A percentile compares a stretch with the other conserved stretches of the same genome.
These are phyloP conservation scores for Xiphias gladius DNA, from an alignment of 2,113 vertebrate species.

Conservation along the genomic window DNA sequence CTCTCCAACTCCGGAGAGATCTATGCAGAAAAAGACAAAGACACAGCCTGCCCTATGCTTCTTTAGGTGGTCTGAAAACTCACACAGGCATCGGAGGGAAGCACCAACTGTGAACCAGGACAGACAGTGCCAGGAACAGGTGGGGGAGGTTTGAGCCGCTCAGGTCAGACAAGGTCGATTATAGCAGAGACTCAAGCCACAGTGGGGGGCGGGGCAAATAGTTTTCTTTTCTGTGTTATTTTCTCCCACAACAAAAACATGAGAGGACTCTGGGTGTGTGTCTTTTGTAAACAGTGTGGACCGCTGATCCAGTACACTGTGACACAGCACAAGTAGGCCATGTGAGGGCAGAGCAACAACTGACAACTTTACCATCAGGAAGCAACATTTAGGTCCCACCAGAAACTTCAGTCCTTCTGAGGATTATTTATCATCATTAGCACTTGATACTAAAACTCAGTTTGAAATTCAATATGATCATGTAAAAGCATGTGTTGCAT, in stretches of 20 bases:
- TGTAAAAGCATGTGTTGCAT: not conserved
- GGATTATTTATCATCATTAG: not conserved
- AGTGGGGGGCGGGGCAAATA: too few relatives aligned
- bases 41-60: conserved; percentile 38
- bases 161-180: conserved; percentile 66
- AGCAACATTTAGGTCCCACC: conserved; percentile 20
- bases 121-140: conserved; percentile 21
- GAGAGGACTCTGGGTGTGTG: conserved; percentile 21
- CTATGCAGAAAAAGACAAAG: conserved; percentile 60
- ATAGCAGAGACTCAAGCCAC: conserved; percentile 25
- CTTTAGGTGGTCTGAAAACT: conserved; percentile 58
- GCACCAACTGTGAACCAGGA: conserved; percentile 38
- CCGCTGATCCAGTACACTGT: conserved; percentile 22
- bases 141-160: conserved; percentile 23
- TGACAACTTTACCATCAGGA: conserved; percentile 13
- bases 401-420: conserved; percentile 2
- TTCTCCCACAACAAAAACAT: conserved; percentile 44
- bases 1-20: conserved; percentile 35
- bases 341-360: not conserved
- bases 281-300: conserved; percentile 41
- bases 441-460: conserved; percentile 1
- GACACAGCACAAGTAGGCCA: conserved; percentile 10
- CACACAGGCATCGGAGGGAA: conserved; percentile 31
- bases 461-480: conserved; percentile 13
- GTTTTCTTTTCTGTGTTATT: conserved; percentile 29